Evolutionary conservation across 2,797 vertebrate species (phyloP).

Genomic region (Buphagus erythrorhynchus): DNA sequence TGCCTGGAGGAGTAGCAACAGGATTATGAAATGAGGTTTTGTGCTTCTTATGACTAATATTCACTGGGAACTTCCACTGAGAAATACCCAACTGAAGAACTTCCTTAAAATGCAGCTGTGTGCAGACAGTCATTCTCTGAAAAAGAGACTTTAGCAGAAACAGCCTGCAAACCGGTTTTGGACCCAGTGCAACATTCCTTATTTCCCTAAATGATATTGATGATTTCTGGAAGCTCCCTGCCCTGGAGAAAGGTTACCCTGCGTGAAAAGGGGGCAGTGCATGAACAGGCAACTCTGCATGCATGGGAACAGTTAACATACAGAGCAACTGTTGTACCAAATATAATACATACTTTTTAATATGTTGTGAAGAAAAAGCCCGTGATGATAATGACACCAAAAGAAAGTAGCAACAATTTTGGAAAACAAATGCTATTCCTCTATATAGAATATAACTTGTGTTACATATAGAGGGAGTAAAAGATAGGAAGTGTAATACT

Average conservation of each 20-base stretch:
- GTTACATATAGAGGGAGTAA: background rate
- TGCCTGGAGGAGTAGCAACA: constrained; percentile 10
- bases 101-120: constrained; percentile 75
- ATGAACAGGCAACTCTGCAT: background rate
- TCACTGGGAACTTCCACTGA: constrained; percentile 81
- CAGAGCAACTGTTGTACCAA: background rate
- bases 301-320: background rate
- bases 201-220: background rate
- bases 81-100: constrained; percentile 77
- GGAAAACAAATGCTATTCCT: background rate
- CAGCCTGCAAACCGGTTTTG: constrained; percentile 39
- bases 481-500: background rate
- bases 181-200: background rate
- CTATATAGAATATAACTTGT: background rate
- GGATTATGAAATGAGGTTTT: constrained; percentile 32
- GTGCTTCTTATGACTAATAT: constrained; percentile 59
- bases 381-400: background rate
- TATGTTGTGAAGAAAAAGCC: background rate
- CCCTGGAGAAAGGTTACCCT: background rate
- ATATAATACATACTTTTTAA: background rate
- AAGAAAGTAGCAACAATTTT: background rate
- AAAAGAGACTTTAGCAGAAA: constrained; percentile 63
- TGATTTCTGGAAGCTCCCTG: background rate
- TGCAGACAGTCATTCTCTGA: constrained; percentile 50
- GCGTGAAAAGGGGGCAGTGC: background rate